phyloP scores from a whole-genome alignment of 1,140 invertebrate species.

The Tetramorium parvispinum region DNA sequence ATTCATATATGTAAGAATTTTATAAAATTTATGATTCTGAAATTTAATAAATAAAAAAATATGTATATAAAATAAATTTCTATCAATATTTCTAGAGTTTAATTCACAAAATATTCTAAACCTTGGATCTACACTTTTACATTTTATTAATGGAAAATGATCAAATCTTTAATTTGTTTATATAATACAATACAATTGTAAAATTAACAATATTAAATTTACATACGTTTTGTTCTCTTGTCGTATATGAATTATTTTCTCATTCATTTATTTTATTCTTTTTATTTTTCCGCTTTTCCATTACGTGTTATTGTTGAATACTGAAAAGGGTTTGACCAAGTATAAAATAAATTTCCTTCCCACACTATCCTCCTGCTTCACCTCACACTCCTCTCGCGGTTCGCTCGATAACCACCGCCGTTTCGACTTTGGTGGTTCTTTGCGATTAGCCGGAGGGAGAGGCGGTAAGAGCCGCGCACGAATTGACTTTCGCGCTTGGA shows the following conservation, averaged over 20 bases:
- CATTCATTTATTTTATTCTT: neutral
- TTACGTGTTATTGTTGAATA: neutral
- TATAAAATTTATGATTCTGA: neutral
- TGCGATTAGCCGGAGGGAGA: constrained; percentile 55
- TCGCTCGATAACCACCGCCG: constrained; percentile 37
- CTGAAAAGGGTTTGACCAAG: neutral
- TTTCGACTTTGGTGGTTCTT: constrained; percentile 3
- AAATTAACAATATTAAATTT: neutral
- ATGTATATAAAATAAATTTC: neutral
- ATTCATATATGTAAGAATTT: neutral
- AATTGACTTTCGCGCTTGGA: constrained; percentile 75
- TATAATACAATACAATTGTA: neutral
- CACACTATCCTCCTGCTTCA: neutral
- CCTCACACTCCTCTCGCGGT: neutral
- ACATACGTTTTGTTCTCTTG: neutral
- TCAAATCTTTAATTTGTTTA: neutral
- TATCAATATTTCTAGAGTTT: neutral
- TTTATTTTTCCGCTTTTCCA: neutral
- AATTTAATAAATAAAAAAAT: neutral
- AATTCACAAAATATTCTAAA: neutral
- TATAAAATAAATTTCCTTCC: constrained; percentile 21
- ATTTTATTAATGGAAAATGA: neutral
- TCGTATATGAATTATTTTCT: neutral
- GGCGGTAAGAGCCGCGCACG: constrained; percentile 15
- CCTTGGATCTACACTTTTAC: neutral